A percentile compares a stretch with the other conserved stretches of the same genome.
phyloP scores from a whole-genome alignment of 2,113 vertebrate genomes.

The Lathamus discolor region DNA sequence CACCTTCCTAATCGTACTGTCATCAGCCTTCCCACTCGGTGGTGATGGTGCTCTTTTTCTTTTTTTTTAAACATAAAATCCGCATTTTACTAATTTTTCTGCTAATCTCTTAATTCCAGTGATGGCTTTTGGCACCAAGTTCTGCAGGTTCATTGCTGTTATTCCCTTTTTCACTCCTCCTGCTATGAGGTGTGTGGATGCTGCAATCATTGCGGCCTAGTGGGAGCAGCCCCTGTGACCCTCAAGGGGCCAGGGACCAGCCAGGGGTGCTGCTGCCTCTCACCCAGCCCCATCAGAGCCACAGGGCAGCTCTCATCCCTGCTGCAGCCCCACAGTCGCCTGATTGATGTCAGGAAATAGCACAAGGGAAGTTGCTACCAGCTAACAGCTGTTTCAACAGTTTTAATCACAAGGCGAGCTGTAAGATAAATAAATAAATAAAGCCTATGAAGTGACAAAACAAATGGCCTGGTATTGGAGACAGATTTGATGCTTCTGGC shows the following conservation, averaged over 20 bases:
- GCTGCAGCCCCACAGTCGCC: neutral
- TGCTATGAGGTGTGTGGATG: neutral
- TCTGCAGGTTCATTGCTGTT: neutral
- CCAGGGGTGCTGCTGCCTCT: neutral
- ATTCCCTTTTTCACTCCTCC: too few species aligned
- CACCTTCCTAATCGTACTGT: neutral
- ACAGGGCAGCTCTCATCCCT: neutral
- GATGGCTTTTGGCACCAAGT: rapidly evolving
- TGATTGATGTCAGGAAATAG: neutral
- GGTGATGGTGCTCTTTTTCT: neutral
- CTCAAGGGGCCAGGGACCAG: rapidly evolving
- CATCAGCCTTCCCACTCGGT: rapidly evolving
- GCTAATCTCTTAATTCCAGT: neutral
- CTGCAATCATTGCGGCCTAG: neutral
- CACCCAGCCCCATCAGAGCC: neutral
- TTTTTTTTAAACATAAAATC: neutral
- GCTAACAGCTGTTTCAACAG: slow-evolving; percentile 58
- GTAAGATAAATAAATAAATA: slow-evolving; percentile 67
- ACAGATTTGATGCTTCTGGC: slow-evolving; percentile 59
- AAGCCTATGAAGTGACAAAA: slow-evolving; percentile 60
- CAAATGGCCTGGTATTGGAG: slow-evolving; percentile 46
- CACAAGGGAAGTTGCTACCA: neutral
- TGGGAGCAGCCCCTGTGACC: rapidly evolving
- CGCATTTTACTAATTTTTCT: neutral
- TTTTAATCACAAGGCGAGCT: slow-evolving; percentile 28